Evolutionary conservation across 1,140 invertebrate species (phyloP).

Genomic region (Zelostemma sp.): DNA sequence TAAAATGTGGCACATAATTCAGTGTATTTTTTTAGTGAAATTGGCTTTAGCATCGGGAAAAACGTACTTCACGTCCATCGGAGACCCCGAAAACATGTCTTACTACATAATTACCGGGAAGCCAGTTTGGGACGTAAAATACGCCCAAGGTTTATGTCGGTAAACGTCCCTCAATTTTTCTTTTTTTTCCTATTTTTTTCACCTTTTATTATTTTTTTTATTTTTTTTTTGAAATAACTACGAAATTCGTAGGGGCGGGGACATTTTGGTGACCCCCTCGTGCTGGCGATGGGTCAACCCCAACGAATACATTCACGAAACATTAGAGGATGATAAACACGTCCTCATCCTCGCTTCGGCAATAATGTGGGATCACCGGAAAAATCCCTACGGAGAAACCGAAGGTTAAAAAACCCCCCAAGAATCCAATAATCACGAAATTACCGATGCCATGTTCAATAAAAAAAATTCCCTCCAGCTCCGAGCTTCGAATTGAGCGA

Average conservation of each 20-base stretch:
- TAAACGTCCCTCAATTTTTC: no score
- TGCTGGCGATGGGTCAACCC: slow-evolving; percentile 65
- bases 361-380: slow-evolving; percentile 53
- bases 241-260: slow-evolving; percentile 55
- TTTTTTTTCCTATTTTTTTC: no score
- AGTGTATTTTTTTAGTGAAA: slow-evolving; percentile 68
- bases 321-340: slow-evolving; percentile 58
- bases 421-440: neutral
- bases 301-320: slow-evolving; percentile 61
- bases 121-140: slow-evolving; percentile 75
- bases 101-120: slow-evolving; percentile 74
- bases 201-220: no score
- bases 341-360: slow-evolving; percentile 52
- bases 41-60: slow-evolving; percentile 75
- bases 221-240: slow-evolving; percentile 13
- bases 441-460: neutral
- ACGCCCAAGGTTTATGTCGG: slow-evolving; percentile 60
- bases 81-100: slow-evolving; percentile 65
- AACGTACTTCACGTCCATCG: slow-evolving; percentile 73
- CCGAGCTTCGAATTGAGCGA: no score
- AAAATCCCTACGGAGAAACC: slow-evolving; percentile 10
- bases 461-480: no score
- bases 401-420: slow-evolving; percentile 6
- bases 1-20: no score
- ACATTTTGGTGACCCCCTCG: slow-evolving; percentile 62